Conservation (phyloP, 2,113 vertebrate genomes). For the Sus scrofa region T2T-Sscrofa CM000820.6:31272001-31272500, state of each 20-base stretch:
- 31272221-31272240: not conserved
- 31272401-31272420: not conserved
- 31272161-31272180: too few species aligned
- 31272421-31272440: not conserved
- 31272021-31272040: not conserved
- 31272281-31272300: constrained; percentile 1
- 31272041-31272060: too few species aligned
- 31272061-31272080: too few species aligned
- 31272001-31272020: not conserved
- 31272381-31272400: not conserved
- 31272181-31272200: too few species aligned
- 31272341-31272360: not conserved
- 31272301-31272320: not conserved
- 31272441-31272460: not conserved
- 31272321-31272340: not conserved
- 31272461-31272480: not conserved
- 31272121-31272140: too few species aligned
- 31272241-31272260: not conserved
- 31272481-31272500: not conserved
- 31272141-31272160: too few species aligned
- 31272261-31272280: not conserved
- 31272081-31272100: too few species aligned
- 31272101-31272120: too few species aligned
- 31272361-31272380: not conserved
- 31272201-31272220: too few species aligned